phyloP scores from a whole-genome alignment of 2,888 invertebrate species.

The Cheilosia scutellata region DNA sequence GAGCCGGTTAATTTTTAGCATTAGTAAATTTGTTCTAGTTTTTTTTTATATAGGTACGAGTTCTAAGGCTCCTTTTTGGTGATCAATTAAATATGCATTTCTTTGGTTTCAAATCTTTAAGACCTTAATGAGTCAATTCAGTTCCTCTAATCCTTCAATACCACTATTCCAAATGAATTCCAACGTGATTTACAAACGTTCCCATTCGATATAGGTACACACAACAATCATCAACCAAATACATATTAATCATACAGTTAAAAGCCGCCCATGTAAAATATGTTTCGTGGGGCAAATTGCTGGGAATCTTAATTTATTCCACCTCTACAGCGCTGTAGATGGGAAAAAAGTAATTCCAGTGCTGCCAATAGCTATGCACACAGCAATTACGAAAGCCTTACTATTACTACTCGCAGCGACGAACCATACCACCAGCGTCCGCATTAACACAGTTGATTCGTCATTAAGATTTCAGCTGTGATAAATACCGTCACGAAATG shows the following conservation, averaged over 20 bases:
- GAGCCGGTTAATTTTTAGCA: too few relatives aligned
- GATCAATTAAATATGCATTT: too few relatives aligned
- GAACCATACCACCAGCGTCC: background rate
- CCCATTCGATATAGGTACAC: too few relatives aligned
- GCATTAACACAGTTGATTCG: conserved; percentile 52
- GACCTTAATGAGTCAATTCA: too few relatives aligned
- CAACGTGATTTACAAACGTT: too few relatives aligned
- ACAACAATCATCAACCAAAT: background rate
- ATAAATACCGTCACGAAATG: conserved; percentile 53
- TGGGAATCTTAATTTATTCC: conserved; percentile 25
- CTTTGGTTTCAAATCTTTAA: too few relatives aligned
- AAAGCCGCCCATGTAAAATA: background rate
- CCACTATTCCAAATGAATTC: too few relatives aligned
- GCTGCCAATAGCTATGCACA: conserved; percentile 28
- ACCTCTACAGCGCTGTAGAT: background rate
- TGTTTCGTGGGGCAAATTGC: background rate
- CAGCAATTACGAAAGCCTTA: conserved; percentile 22
- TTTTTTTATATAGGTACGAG: too few relatives aligned
- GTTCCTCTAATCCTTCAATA: too few relatives aligned
- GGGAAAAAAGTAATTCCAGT: conserved; percentile 19
- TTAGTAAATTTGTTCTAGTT: too few relatives aligned
- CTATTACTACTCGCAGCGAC: background rate
- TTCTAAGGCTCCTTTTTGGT: too few relatives aligned
- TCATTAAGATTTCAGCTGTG: conserved; percentile 38
- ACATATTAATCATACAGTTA: background rate